phyloP scores from a whole-genome alignment of 2,113 vertebrate genomes.

The Planiliza haematocheilus region DNA sequence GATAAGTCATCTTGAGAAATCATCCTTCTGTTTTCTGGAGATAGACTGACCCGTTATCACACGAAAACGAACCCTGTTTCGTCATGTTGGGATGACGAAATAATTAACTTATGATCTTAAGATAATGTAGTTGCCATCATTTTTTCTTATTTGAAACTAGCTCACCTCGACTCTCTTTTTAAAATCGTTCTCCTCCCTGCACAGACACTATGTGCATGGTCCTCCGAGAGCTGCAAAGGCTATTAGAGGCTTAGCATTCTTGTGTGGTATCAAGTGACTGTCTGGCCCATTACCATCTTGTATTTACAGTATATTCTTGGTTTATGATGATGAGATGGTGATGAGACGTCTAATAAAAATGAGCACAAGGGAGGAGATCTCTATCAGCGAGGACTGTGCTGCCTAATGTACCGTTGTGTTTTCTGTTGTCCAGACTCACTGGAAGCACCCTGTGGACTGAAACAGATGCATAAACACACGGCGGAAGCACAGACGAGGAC shows the following conservation, averaged over 20 bases:
- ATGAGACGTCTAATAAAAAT: slow-evolving; percentile 46
- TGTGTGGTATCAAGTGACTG: slow-evolving; percentile 39
- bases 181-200: background rate
- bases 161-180: background rate
- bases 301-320: slow-evolving; percentile 56
- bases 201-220: background rate
- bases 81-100: too few relatives aligned
- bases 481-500: slow-evolving; percentile 35
- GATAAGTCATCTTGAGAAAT: too few relatives aligned
- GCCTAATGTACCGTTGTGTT: slow-evolving; percentile 53
- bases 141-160: background rate
- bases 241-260: slow-evolving; percentile 10
- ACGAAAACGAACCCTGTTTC: too few relatives aligned
- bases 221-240: background rate
- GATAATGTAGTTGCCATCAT: too few relatives aligned
- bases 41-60: too few relatives aligned
- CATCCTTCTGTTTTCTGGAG: too few relatives aligned
- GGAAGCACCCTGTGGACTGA: slow-evolving; percentile 34
- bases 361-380: slow-evolving; percentile 58
- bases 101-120: too few relatives aligned
- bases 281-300: slow-evolving; percentile 37
- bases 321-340: slow-evolving; percentile 47
- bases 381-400: slow-evolving; percentile 46
- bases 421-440: slow-evolving; percentile 41
- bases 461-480: slow-evolving; percentile 45